A percentile compares a stretch with the other conserved stretches of the same genome.
These are phyloP conservation scores for Suricata suricatta DNA, from an alignment of 2,113 vertebrate species.

Conservation along the genomic window DNA sequence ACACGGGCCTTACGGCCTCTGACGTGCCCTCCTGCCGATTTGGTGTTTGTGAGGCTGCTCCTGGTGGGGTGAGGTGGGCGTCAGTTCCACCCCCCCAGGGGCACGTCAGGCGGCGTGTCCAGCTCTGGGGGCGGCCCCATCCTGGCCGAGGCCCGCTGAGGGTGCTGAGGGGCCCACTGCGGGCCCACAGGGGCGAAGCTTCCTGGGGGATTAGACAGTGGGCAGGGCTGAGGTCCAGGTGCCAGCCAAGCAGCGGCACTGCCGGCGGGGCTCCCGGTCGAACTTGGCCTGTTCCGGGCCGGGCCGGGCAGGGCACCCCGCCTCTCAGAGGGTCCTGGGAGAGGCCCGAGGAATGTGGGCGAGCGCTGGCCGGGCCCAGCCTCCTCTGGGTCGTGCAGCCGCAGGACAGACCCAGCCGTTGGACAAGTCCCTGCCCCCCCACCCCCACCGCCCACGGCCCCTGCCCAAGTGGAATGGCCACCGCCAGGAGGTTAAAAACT, in stretches of 20 bases:
- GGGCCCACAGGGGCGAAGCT: not conserved
- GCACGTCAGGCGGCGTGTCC: fast-evolving
- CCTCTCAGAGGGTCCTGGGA: not conserved
- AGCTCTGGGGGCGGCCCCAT: not conserved
- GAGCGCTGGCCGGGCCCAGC: not conserved
- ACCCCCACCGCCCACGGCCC: fast-evolving
- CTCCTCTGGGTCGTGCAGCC: fast-evolving
- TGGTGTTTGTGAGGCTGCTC: not conserved
- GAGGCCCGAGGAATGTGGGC: fast-evolving
- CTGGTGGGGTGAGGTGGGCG: not conserved
- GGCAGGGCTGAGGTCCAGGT: fast-evolving
- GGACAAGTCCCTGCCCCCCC: no score
- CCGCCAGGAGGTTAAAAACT: not conserved
- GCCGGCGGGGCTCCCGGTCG: fast-evolving
- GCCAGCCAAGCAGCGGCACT: not conserved
- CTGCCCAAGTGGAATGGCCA: not conserved
- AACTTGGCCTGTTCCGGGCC: no score
- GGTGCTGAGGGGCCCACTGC: fast-evolving
- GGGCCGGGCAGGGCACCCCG: not conserved
- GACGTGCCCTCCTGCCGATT: not conserved
- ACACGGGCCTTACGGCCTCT: fast-evolving
- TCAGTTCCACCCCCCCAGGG: no score
- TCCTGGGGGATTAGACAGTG: fast-evolving
- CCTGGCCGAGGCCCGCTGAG: fast-evolving
- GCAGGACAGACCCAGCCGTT: not conserved